phyloP scores from a whole-genome alignment of 1,140 invertebrate genomes.

The Nautilus pompilius region DNA sequence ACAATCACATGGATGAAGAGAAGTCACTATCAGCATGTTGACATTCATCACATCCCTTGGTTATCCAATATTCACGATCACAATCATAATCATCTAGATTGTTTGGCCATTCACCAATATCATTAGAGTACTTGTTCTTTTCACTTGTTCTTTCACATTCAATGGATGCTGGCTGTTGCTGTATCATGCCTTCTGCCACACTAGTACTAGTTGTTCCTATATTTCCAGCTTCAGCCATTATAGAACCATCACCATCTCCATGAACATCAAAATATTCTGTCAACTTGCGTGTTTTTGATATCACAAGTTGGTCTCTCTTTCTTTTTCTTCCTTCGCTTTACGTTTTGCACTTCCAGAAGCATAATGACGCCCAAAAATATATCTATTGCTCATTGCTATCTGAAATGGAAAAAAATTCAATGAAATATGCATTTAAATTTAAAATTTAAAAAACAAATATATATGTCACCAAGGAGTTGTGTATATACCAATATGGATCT shows the following conservation, averaged over 20 bases:
- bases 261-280: background rate
- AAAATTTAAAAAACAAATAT: too few relatives aligned
- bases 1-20: background rate
- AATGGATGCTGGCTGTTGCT: background rate
- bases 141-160: background rate
- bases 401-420: too few relatives aligned
- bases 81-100: background rate
- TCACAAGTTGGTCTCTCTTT: background rate
- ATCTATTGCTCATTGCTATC: background rate
- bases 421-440: too few relatives aligned
- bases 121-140: background rate
- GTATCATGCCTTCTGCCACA: background rate
- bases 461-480: too few relatives aligned
- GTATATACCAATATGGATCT: too few relatives aligned
- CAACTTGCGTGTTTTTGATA: background rate
- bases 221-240: background rate
- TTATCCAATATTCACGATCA: background rate
- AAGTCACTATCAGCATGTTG: background rate
- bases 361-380: background rate
- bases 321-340: background rate
- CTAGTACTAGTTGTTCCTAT: background rate
- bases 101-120: background rate
- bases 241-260: background rate
- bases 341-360: background rate
- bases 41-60: background rate